phyloP scores from a whole-genome alignment of 1,140 invertebrate species.

The Sycophila sp. region DNA sequence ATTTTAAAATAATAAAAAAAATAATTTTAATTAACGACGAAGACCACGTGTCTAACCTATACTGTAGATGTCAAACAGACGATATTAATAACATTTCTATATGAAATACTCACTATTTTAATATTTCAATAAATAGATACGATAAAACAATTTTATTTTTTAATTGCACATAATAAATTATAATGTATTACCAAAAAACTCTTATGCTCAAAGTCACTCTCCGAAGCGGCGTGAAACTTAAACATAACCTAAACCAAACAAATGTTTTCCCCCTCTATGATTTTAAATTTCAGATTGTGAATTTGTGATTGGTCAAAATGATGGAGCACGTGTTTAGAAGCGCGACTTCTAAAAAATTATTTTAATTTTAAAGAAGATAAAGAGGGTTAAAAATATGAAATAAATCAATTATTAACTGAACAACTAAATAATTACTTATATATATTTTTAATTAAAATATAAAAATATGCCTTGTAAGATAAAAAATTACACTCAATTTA shows the following conservation, averaged over 20 bases:
- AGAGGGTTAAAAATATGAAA: no score
- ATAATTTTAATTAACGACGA: not conserved
- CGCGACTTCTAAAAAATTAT: not conserved
- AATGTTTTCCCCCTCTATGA: not conserved
- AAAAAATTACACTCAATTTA: no score
- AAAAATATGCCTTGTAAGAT: no score
- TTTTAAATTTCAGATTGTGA: not conserved
- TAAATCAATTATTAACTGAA: no score
- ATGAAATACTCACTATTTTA: not conserved
- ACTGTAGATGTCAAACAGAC: not conserved
- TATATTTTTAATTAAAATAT: no score
- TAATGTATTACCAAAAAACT: not conserved
- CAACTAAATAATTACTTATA: no score
- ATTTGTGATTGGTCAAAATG: not conserved
- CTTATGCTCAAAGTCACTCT: not conserved
- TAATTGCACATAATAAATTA: not conserved
- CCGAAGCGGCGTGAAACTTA: not conserved
- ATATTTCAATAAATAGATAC: no score
- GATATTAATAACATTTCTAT: not conserved
- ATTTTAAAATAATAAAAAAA: constrained; percentile 6
- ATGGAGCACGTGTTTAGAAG: not conserved
- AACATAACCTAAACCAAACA: constrained; percentile 24
- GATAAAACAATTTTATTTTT: not conserved
- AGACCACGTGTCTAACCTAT: constrained; percentile 40
- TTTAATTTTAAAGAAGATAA: no score